phyloP scores from a whole-genome alignment of 2,888 invertebrate species.

The Plebejus anna region DNA sequence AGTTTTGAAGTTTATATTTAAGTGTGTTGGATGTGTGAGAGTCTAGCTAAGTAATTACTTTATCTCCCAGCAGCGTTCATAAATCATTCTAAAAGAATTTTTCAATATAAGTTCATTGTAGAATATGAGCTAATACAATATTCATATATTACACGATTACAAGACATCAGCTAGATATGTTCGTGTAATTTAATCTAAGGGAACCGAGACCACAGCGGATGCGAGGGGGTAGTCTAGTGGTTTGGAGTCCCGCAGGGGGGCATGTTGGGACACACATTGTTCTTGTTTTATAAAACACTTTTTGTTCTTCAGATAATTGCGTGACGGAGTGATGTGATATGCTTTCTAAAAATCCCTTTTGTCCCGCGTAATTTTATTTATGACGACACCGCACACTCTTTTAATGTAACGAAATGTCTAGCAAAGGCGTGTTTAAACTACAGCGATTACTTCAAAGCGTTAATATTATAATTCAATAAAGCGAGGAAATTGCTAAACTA shows the following conservation, averaged over 20 bases:
- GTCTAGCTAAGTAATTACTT: neutral
- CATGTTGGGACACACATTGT: constrained; percentile 49
- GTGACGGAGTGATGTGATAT: constrained; percentile 31
- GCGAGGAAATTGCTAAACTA: constrained; percentile 6
- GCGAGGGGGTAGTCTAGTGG: constrained; percentile 49
- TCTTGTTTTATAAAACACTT: constrained; percentile 35
- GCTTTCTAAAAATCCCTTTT: constrained; percentile 29
- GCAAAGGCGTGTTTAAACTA: neutral
- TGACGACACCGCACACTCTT: constrained; percentile 25
- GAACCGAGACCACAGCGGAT: constrained; percentile 60
- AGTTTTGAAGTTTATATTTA: neutral
- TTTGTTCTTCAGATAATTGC: constrained; percentile 37
- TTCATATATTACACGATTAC: constrained; percentile 39
- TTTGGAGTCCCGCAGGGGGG: constrained; percentile 51
- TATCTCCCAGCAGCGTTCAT: neutral
- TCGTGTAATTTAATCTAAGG: constrained; percentile 59
- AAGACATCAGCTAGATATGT: constrained; percentile 41
- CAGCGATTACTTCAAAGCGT: neutral
- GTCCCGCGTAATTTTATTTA: constrained; percentile 27
- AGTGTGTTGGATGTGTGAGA: neutral
- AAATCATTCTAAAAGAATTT: constrained; percentile 15
- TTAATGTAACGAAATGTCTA: constrained; percentile 1
- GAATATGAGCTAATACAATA: neutral
- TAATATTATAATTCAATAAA: neutral
- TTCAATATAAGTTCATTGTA: constrained; percentile 6